Evolutionary conservation across 2,797 vertebrate genomes (phyloP), one percentile per base, ranked within the genome.

Genomic region (Taenioides sp.): DNA sequence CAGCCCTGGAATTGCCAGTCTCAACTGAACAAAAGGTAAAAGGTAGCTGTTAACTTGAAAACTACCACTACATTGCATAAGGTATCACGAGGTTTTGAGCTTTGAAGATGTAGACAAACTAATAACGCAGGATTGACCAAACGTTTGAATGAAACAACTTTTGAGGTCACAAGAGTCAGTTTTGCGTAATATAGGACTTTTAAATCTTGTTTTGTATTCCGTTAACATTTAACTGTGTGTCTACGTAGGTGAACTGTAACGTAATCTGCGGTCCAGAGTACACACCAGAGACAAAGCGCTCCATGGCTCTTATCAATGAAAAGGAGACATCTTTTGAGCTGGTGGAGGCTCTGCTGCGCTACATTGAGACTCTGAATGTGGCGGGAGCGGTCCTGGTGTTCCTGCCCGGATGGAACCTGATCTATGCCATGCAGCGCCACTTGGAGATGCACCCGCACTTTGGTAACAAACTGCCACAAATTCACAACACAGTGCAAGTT

Each of bases 331-430:
- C 97, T 16, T 97, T 98, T 79, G 97, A 99, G 84, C 94, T 99
- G 73, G 97, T 99, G 54, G 98, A 98, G 81, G 94, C 96, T 4
- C 92, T 99, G 0, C 94, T 99, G 7, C 93, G 85, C 69, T 98
- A 99, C 87, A 95, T 99, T 10, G 96, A 96, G 91, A 96, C 95
- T 1, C 92, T 98, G 74, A 92, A 96, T 61, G 96, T 95, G 54
- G 80, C 88, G 0, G 98, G 98, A 7, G 97, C 97, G 1, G 96
- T 98, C 16, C 92, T 99, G 20, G 63, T 99, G 73, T 99, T 99
- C 87, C 92, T 99, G 71, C 96, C 98, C 4, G 97, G 97, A 74
- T 99, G 97, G 97, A 99, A 99, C 82, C 94, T 99, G 86, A 99
- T 99, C 83, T 96, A 93, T 70, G 95, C 96, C 65, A 95, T 98